Base-by-base conservation (phyloP, 2,797 vertebrate species). In the Tragopan temminckii region DNA sequence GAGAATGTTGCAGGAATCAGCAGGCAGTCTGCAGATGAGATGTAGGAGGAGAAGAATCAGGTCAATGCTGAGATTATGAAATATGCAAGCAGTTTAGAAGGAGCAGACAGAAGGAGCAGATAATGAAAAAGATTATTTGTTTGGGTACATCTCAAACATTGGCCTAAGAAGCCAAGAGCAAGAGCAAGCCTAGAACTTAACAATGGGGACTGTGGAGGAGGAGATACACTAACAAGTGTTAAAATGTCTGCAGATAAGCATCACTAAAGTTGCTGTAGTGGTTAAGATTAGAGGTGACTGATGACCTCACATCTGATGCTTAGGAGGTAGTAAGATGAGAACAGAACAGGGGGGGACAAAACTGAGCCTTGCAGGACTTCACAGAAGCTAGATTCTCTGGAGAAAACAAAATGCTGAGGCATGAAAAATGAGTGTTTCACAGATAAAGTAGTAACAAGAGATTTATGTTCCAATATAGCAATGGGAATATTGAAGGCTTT, bases 61-160 rank as follows among this genome's bases (percentile, higher is more conserved):
- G 45, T n/a, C 90, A 57, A 14, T 81, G 19, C 57, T 87, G 78
- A 63, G 79, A 87, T 61, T 35, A 40, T 52, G 38, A 69, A 89
- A 70, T 46, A 40, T 4, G 31, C n/a, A 70, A 71, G 40, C 31
- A 29, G 9, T 11, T 85, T 64, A 63, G 27, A 82, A 87, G 31
- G 52, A 69, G 24, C 20, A 74, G 33, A 61, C 23, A 86, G 14
- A 50, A 84, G 16, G n/a, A 5, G 4, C 68, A 57, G 90, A 79
- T 62, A 64, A 64, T 88, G 53, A 80, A 80, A 43, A 43, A 80
- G 6, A 17, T 52, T 4, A 24, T 68, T 78, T 31, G 23, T 76
- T 81, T 88, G n/a, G 23, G 31, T 9, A 45, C 13, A 40, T 57
- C 36, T 83, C 2, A 13, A 29, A 5, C 31, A 90, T 67, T 27